Percentiles rank a stretch among this genome's conserved stretches.
phyloP scores from a whole-genome alignment of 2,797 vertebrate species.

The Diplodus puntazzo region DNA sequence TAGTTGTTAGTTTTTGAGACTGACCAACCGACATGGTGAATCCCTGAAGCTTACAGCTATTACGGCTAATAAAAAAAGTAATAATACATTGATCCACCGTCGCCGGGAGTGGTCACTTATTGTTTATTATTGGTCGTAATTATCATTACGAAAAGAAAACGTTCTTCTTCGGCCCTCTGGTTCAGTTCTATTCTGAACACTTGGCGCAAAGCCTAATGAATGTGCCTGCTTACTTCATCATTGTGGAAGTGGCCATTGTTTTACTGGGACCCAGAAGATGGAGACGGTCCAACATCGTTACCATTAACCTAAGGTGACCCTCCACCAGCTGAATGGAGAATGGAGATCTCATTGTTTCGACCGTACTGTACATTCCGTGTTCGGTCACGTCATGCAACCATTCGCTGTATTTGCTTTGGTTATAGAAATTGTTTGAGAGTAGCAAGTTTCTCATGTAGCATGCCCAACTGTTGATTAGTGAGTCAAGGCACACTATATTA shows the following conservation, averaged over 20 bases:
- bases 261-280: slow-evolving; percentile 36
- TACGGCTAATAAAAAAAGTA: not conserved
- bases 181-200: slow-evolving; percentile 38
- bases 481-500: slow-evolving; percentile 9
- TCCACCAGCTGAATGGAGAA: slow-evolving; percentile 45
- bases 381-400: slow-evolving; percentile 26
- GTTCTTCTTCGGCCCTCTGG: slow-evolving; percentile 14
- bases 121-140: not conserved
- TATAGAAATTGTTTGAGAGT: slow-evolving; percentile 1
- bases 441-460: not conserved
- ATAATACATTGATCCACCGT: not conserved
- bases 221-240: slow-evolving; percentile 23
- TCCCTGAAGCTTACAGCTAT: no score
- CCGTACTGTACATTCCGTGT: slow-evolving; percentile 12
- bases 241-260: slow-evolving; percentile 66
- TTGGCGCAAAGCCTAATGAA: slow-evolving; percentile 58
- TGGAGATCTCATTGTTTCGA: slow-evolving; percentile 59
- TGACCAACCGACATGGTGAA: no score
- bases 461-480: not conserved
- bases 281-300: slow-evolving; percentile 56
- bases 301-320: slow-evolving; percentile 52
- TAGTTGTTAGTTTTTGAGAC: not conserved
- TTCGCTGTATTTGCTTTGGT: slow-evolving; percentile 3
- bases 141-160: not conserved
- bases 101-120: not conserved